phyloP scores from a whole-genome alignment of 2,113 vertebrate genomes.

The Litocranius walleri region DNA sequence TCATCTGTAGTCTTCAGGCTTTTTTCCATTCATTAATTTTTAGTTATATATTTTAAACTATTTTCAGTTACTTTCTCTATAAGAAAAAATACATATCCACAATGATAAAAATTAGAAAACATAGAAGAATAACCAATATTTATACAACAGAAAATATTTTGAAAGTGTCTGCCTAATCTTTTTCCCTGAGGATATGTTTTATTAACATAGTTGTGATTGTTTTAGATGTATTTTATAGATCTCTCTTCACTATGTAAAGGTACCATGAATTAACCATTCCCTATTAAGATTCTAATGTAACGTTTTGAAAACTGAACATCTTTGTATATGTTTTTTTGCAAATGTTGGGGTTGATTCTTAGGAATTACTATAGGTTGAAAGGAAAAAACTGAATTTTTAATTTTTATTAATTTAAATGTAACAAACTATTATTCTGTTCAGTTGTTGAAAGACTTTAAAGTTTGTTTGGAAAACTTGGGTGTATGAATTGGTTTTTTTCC shows the following conservation, averaged over 20 bases:
- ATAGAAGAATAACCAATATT: neutral
- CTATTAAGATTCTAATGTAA: neutral
- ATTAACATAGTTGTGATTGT: neutral
- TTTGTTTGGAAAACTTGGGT: neutral
- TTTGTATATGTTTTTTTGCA: neutral
- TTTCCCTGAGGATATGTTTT: neutral
- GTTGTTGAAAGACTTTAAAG: neutral
- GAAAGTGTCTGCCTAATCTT: neutral
- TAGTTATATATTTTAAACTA: neutral
- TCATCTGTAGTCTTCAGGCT: neutral
- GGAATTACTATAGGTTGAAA: neutral
- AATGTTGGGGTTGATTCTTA: neutral
- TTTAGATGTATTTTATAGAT: neutral
- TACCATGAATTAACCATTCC: neutral
- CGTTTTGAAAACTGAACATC: conserved; percentile 12
- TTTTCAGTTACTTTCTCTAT: neutral
- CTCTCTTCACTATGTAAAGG: neutral
- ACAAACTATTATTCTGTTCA: neutral
- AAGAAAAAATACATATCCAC: neutral
- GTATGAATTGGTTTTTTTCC: neutral
- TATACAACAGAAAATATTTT: neutral
- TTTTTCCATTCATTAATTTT: conserved; percentile 23
- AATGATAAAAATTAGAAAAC: neutral
- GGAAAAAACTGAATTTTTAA: neutral
- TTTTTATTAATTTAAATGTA: conserved; percentile 6